Conservation (phyloP, 2,113 vertebrate genomes). For the Lates calcarifer region DNA sequence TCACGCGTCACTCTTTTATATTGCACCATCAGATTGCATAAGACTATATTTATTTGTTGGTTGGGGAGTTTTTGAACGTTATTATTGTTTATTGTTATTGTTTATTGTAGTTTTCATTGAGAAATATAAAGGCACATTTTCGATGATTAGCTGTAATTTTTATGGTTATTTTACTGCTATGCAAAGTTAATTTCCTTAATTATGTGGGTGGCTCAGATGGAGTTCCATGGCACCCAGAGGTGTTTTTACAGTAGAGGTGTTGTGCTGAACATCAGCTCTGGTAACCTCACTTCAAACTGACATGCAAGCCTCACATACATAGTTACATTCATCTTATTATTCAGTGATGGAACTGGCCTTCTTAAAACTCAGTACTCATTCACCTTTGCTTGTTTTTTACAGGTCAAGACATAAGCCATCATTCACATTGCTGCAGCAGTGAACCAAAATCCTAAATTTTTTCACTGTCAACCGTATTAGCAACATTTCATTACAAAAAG, state of each 20-base stretch:
- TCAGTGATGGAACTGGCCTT: background rate
- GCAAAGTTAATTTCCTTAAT: conserved; percentile 5
- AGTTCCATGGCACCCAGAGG: background rate
- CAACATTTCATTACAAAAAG: background rate
- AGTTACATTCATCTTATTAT: background rate
- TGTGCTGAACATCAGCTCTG: background rate
- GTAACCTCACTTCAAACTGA: background rate
- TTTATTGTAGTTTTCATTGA: background rate
- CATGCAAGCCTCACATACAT: background rate
- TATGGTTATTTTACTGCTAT: background rate
- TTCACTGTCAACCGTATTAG: background rate
- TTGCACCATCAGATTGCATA: background rate
- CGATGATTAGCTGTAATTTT: background rate
- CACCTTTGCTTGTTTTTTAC: background rate
- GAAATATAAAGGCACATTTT: background rate
- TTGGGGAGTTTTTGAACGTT: background rate
- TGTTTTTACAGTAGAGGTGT: background rate
- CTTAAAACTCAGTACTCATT: background rate
- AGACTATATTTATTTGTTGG: background rate
- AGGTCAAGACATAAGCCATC: background rate
- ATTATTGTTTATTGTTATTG: background rate
- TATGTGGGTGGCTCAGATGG: conserved; percentile 14
- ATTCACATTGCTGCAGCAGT: too few species aligned
- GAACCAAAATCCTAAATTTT: background rate
- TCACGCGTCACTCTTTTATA: background rate